A percentile compares a stretch with the other conserved stretches of the same genome.
phyloP scores from a whole-genome alignment of 2,113 vertebrate genomes.

The Natator depressus region DNA sequence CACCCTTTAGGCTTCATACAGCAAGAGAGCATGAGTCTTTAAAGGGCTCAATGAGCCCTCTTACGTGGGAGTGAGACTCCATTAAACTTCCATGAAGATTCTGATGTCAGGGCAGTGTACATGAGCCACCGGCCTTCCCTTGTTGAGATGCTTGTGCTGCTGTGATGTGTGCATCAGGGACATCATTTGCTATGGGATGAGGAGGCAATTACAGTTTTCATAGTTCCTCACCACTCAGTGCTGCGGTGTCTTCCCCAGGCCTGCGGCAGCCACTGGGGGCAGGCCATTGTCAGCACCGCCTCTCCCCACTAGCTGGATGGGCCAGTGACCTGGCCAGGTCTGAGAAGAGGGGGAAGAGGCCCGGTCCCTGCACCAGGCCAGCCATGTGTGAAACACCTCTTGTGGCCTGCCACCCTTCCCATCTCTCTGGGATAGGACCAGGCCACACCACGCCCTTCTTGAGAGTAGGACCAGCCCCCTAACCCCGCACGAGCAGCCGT shows the following conservation, averaged over 20 bases:
- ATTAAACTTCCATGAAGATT: background rate
- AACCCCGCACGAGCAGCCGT: background rate
- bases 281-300: background rate
- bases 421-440: background rate
- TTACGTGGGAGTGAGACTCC: background rate
- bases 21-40: background rate
- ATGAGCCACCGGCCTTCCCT: background rate
- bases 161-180: background rate
- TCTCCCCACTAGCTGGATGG: background rate
- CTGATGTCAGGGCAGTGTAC: background rate
- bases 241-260: background rate
- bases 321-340: background rate
- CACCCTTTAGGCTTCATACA: background rate
- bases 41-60: background rate
- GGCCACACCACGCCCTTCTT: background rate
- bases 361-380: background rate
- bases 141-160: background rate
- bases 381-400: background rate
- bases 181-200: background rate
- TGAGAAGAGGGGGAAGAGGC: background rate
- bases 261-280: background rate
- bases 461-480: background rate
- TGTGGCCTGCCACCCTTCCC: background rate
- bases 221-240: background rate
- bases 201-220: background rate